These are phyloP conservation scores for Bombus fervidus DNA, from an alignment of 1,140 invertebrate genomes.

Conservation along the genomic window DNA sequence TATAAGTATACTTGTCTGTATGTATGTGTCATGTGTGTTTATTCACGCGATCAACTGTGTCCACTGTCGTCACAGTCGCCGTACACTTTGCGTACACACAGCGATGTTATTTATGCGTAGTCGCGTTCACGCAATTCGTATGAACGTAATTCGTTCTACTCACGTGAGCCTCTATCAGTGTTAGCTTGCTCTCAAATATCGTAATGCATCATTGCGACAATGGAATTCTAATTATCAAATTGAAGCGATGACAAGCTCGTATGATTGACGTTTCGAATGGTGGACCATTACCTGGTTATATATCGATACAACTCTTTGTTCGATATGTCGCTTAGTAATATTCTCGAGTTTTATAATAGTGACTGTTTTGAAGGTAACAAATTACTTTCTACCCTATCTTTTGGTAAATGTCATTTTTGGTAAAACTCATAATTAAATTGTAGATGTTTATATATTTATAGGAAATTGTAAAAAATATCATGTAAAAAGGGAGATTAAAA, in stretches of 20 bases:
- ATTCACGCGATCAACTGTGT: constrained; percentile 22
- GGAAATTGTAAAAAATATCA: background rate
- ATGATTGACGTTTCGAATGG: background rate
- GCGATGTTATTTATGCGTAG: constrained; percentile 35
- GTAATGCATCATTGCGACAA: constrained; percentile 8
- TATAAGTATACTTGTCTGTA: background rate
- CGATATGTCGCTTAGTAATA: background rate
- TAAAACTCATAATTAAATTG: background rate
- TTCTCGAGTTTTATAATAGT: background rate
- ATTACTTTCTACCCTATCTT: background rate
- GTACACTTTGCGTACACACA: constrained; percentile 40
- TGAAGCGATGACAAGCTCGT: background rate
- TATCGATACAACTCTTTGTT: background rate
- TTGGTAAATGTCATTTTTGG: too few species aligned
- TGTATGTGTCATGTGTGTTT: background rate
- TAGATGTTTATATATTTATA: background rate
- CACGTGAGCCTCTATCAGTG: background rate
- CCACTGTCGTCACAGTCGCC: constrained; percentile 13
- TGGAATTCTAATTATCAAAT: constrained; percentile 33
- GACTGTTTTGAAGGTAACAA: background rate
- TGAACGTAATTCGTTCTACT: constrained; percentile 26
- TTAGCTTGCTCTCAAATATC: constrained; percentile 4
- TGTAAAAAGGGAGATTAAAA: background rate
- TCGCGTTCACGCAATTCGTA: constrained; percentile 34
- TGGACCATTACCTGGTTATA: background rate